Percentiles rank a stretch among this genome's conserved stretches.
phyloP scores from a whole-genome alignment of 2,113 vertebrate species.

The Vireo altiloquus region DNA sequence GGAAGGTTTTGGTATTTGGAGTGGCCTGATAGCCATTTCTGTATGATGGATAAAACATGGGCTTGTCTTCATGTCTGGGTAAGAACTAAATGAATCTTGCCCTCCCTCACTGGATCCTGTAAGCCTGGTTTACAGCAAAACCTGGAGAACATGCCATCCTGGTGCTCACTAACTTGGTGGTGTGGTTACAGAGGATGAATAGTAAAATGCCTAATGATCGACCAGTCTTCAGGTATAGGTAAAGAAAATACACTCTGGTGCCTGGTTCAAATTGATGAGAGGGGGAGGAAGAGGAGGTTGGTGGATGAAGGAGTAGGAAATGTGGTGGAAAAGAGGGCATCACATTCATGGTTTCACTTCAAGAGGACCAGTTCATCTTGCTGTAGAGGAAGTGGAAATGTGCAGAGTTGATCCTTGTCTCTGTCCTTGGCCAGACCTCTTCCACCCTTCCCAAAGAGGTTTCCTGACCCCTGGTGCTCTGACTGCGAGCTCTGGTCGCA shows the following conservation, averaged over 20 bases:
- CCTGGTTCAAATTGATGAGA: background rate
- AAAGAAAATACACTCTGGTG: background rate
- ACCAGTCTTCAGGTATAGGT: background rate
- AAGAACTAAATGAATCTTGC: slow-evolving; percentile 8
- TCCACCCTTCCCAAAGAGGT: background rate
- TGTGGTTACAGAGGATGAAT: background rate
- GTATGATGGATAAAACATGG: background rate
- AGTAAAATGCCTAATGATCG: background rate
- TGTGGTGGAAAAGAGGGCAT: background rate
- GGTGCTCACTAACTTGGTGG: background rate
- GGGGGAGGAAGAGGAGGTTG: background rate
- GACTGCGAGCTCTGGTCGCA: accelerated
- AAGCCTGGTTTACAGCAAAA: background rate
- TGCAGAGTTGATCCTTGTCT: background rate
- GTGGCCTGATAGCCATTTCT: slow-evolving; percentile 3
- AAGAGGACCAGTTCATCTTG: background rate
- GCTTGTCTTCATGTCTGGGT: background rate
- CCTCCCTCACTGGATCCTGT: background rate
- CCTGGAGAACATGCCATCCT: background rate
- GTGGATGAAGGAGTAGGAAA: background rate
- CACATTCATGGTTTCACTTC: background rate
- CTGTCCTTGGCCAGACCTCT: slow-evolving; percentile 7
- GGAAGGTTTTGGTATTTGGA: slow-evolving; percentile 53
- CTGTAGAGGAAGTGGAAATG: background rate
- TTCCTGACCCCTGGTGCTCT: background rate